Conservation (phyloP, 2,113 vertebrate species). For the Lepidothrix coronata region DNA sequence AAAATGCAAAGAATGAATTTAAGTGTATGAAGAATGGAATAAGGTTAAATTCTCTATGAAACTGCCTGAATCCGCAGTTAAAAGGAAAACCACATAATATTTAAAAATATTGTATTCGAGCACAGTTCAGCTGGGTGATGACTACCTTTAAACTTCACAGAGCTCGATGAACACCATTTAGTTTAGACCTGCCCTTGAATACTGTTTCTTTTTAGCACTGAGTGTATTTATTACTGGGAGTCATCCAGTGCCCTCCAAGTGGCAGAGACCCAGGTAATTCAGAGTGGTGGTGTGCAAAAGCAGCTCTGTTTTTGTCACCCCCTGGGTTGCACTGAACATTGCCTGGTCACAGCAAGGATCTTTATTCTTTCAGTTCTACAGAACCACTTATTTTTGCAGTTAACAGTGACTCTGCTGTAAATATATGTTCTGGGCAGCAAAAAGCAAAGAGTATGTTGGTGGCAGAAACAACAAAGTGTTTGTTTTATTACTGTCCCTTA, state of each 20-base stretch:
- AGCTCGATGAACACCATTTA: background rate
- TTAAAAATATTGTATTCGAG: background rate
- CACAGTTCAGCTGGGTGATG: background rate
- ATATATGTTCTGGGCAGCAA: slow-evolving; percentile 38
- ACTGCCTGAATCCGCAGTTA: background rate
- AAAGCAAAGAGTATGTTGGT: slow-evolving; percentile 36
- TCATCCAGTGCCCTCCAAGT: background rate
- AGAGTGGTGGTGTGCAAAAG: background rate
- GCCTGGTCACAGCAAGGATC: slow-evolving; percentile 22
- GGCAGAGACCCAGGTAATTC: background rate
- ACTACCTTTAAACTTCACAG: background rate
- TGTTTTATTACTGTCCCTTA: slow-evolving; percentile 37
- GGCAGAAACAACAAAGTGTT: slow-evolving; percentile 45
- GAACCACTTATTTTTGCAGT: slow-evolving; percentile 53
- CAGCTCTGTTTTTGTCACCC: slow-evolving; percentile 8
- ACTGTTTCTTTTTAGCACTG: background rate
- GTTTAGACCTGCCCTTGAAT: background rate
- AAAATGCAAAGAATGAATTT: background rate
- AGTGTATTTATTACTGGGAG: background rate
- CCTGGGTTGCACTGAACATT: background rate
- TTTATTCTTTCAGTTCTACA: slow-evolving; percentile 15
- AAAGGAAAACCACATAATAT: background rate
- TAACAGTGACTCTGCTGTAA: slow-evolving; percentile 30
- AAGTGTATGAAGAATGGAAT: background rate
- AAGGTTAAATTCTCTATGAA: background rate